Percentiles rank a stretch among this genome's conserved stretches.
phyloP scores from a whole-genome alignment of 2,113 vertebrate genomes.

The Himantopus leucocephalus region DNA sequence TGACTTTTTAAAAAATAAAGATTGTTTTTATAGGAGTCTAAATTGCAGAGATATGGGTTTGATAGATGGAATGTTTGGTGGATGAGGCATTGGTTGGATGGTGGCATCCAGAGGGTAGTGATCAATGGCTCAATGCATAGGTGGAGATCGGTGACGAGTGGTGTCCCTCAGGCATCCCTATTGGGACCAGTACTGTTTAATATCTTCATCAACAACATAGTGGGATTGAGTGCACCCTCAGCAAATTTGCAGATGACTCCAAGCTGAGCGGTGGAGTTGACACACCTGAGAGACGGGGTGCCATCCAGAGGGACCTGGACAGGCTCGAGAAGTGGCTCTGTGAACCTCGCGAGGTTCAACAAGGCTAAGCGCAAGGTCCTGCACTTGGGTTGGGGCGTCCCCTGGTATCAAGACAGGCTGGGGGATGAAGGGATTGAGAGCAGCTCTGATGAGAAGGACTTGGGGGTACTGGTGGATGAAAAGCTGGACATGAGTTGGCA shows the following conservation, averaged over 20 bases:
- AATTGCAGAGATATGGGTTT: not conserved
- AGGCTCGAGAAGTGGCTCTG: not conserved
- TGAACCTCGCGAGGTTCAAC: not conserved
- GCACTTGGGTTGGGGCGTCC: not conserved
- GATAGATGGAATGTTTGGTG: not conserved
- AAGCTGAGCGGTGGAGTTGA: not conserved
- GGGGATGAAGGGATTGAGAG: not conserved
- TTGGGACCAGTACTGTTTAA: not conserved
- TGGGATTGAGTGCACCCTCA: not conserved
- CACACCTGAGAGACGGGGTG: not conserved
- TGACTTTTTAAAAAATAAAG: too few relatives aligned
- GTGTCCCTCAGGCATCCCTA: not conserved
- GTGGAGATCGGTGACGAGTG: not conserved
- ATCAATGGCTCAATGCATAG: not conserved
- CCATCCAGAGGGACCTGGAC: not conserved
- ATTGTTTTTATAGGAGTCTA: too few relatives aligned
- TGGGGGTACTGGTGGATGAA: not conserved
- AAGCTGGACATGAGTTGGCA: not conserved
- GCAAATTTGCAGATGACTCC: not conserved
- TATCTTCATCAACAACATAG: not conserved
- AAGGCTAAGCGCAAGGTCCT: not conserved
- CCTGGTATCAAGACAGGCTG: not conserved
- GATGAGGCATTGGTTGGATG: not conserved
- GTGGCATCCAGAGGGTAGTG: not conserved
- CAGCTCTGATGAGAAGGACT: not conserved